Base-by-base conservation (phyloP, 2,113 vertebrate species). In the Oreochromis tanganicae region DNA sequence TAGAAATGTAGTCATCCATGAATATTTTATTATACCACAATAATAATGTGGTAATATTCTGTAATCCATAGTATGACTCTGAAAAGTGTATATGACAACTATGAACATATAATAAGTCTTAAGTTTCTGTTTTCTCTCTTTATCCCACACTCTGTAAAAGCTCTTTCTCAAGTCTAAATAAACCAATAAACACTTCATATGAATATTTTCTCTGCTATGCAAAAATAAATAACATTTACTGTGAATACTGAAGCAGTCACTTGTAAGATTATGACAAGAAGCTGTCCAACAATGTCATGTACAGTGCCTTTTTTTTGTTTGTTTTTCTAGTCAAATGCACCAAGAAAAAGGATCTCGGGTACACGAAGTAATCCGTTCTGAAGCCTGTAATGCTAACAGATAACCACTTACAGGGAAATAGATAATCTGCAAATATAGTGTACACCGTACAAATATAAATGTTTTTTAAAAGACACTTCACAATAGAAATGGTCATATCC, bases 211-310 rank as follows among this genome's bases (percentile, higher is more conserved):
- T 93, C 92, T 95, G 90, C 94, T 97, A 98, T 98, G 98, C 97
- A 98, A 98, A 97, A 97, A 98, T 97, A 98, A 96, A 97, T 97
- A 97, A 96, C 96, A 96, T 95, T 87, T 93, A 92, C 87, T 85
- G 89, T 93, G 27, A 96, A 97, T 88, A 97, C 95, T 96, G 94
- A 97, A 96, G 96, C 95, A 94, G 92, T 91, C 61, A 89, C 89
- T 93, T 92, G 94, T 97, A 98, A 97, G 97, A 97, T 94, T 82
- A 85, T 85, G 86, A 94, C 55, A 80, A 97, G 95, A 95, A 95
- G 88, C 87, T 87, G 63, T 92, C 88, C 83, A 89, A 73, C 84
- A 75, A 91, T 88, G 54, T 91, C 86, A 85, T 85, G 56, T 93
- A 87, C 92, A 88, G 54, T 79, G 87, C 68, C 59, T 68, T 54